phyloP scores from a whole-genome alignment of 1,140 invertebrate species.

The Listronotus bonariensis region DNA sequence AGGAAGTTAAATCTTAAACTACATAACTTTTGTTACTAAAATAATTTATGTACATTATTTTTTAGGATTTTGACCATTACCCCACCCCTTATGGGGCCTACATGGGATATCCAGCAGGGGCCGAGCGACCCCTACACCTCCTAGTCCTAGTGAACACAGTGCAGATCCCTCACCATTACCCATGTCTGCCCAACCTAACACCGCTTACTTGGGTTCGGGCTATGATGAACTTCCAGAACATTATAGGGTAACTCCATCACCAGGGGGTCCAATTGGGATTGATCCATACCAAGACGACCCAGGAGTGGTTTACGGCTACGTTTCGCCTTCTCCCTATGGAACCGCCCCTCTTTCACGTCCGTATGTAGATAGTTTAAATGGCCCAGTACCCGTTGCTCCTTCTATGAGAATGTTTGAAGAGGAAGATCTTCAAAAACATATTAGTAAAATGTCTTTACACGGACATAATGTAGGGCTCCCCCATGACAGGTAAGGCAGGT shows the following conservation, averaged over 20 bases:
- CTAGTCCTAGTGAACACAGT: constrained; percentile 64
- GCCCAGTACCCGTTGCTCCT: constrained; percentile 59
- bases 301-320: constrained; percentile 68
- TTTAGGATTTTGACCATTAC: constrained; percentile 65
- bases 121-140: constrained; percentile 63
- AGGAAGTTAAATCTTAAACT: too few species aligned
- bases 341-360: constrained; percentile 58
- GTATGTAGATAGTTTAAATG: constrained; percentile 61
- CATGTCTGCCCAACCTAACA: constrained; percentile 52
- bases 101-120: constrained; percentile 55
- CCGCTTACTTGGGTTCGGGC: constrained; percentile 54
- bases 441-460: constrained; percentile 62
- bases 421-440: constrained; percentile 71
- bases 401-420: constrained; percentile 68
- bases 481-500: constrained; percentile 42
- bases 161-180: constrained; percentile 65
- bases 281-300: constrained; percentile 61
- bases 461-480: constrained; percentile 52
- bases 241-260: constrained; percentile 72
- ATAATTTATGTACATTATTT: constrained; percentile 6
- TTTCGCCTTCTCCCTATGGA: constrained; percentile 68
- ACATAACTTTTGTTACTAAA: not conserved
- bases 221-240: constrained; percentile 68
- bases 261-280: constrained; percentile 62
- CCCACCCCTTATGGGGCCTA: constrained; percentile 57